phyloP scores from a whole-genome alignment of 2,113 vertebrate species.

The Ammodytes dubius region DNA sequence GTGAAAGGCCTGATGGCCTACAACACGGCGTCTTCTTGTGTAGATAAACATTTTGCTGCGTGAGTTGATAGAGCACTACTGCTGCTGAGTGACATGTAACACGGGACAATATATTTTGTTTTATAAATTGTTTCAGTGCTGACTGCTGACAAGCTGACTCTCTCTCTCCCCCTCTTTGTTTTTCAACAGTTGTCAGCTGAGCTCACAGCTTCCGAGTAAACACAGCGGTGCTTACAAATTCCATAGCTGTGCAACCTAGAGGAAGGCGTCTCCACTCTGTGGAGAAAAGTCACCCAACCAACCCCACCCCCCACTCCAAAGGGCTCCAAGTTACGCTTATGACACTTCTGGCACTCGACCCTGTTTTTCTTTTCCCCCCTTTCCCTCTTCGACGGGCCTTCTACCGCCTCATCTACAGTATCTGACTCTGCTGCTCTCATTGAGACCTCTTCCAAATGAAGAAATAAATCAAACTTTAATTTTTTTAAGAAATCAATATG shows the following conservation, averaged over 20 bases:
- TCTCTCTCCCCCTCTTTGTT: slow-evolving; percentile 23
- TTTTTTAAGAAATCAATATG: slow-evolving; percentile 13
- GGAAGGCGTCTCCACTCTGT: slow-evolving; percentile 38
- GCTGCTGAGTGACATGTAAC: background rate
- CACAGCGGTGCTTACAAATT: slow-evolving; percentile 53
- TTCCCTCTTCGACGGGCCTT: slow-evolving; percentile 12
- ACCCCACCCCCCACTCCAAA: slow-evolving; percentile 12
- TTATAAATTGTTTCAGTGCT: background rate
- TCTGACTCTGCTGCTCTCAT: slow-evolving; percentile 23
- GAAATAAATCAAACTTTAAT: background rate
- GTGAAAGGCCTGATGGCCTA: background rate
- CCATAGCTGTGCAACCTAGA: slow-evolving; percentile 44
- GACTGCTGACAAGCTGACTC: background rate
- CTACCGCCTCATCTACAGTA: slow-evolving; percentile 15
- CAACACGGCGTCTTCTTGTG: background rate
- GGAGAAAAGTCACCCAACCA: slow-evolving; percentile 24
- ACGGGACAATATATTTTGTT: background rate
- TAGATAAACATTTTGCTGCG: background rate
- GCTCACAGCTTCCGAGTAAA: slow-evolving; percentile 47
- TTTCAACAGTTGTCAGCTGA: slow-evolving; percentile 56
- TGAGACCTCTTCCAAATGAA: slow-evolving; percentile 27
- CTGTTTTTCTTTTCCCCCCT: background rate
- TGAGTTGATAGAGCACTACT: background rate
- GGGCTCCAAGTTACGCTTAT: slow-evolving; percentile 20
- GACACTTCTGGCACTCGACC: slow-evolving; percentile 35